A percentile compares a stretch with the other conserved stretches of the same genome.
Conservation (phyloP, 2,888 invertebrate species). For the Apodemia mormo region DNA sequence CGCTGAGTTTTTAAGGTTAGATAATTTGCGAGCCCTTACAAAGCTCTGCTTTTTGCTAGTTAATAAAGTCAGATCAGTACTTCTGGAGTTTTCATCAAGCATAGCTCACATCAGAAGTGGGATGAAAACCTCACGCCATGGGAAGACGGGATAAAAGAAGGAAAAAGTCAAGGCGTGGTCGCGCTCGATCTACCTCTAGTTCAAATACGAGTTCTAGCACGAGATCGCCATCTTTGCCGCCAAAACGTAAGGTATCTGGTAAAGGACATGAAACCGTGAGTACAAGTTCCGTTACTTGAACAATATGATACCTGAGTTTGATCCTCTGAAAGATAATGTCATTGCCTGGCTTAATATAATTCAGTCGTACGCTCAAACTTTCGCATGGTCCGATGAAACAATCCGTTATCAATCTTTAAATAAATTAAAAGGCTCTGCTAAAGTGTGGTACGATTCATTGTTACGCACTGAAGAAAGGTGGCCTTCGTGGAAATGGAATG, state of each 20-base stretch:
- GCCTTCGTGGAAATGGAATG: slow-evolving; percentile 15
- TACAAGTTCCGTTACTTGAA: slow-evolving; percentile 12
- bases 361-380: slow-evolving; percentile 32
- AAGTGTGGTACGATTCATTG: slow-evolving; percentile 36
- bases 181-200: neutral
- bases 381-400: slow-evolving; percentile 31
- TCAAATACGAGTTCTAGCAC: neutral
- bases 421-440: slow-evolving; percentile 32
- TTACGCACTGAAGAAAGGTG: slow-evolving; percentile 27
- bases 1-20: no score
- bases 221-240: neutral
- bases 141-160: neutral
- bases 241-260: slow-evolving; percentile 1
- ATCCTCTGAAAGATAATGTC: slow-evolving; percentile 35
- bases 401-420: slow-evolving; percentile 31
- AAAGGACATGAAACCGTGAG: slow-evolving; percentile 20
- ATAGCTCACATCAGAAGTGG: neutral
- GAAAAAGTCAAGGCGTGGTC: neutral
- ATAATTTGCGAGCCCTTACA: no score
- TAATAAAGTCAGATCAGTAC: no score
- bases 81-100: no score
- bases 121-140: neutral
- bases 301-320: no score
- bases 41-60: no score
- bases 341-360: slow-evolving; percentile 38